Conservation (phyloP, 2,888 invertebrate genomes). For the Scelioninae gen. 2 region DNA sequence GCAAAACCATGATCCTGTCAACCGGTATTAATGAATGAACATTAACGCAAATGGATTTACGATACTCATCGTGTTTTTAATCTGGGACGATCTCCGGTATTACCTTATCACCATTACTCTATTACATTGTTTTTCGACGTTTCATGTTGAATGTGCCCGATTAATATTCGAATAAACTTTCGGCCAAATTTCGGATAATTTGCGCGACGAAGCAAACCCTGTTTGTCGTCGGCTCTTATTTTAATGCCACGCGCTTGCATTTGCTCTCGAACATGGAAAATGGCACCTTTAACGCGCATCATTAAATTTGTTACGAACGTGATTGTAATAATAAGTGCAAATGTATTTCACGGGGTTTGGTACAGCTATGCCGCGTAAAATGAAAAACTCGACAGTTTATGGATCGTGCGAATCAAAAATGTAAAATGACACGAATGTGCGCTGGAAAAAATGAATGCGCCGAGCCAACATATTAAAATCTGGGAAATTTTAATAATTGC, state of each 20-base stretch:
- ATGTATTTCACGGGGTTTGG: slow-evolving; percentile 4
- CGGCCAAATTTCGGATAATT: too few relatives aligned
- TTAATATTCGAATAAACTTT: too few relatives aligned
- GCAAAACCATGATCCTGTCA: slow-evolving; percentile 49
- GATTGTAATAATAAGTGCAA: slow-evolving; percentile 27
- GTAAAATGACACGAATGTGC: slow-evolving; percentile 1
- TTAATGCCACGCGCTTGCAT: background rate
- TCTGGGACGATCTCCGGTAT: too few relatives aligned
- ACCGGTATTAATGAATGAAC: slow-evolving; percentile 6
- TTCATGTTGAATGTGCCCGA: too few relatives aligned
- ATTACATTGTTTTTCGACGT: too few relatives aligned
- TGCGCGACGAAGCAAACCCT: background rate
- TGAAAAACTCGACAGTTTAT: slow-evolving; percentile 20
- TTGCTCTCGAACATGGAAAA: background rate
- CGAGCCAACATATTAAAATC: too few relatives aligned
- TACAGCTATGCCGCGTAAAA: background rate
- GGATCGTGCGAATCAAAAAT: slow-evolving; percentile 19
- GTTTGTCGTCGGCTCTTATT: background rate
- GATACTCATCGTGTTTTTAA: slow-evolving; percentile 13
- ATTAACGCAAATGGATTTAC: slow-evolving; percentile 23
- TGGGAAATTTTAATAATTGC: too few relatives aligned
- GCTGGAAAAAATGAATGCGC: too few relatives aligned
- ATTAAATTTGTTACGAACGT: slow-evolving; percentile 24
- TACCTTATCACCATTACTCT: too few relatives aligned
- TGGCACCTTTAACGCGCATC: slow-evolving; percentile 20